Conservation (phyloP, 2,888 invertebrate genomes). For the Nymphalis urticae region DNA sequence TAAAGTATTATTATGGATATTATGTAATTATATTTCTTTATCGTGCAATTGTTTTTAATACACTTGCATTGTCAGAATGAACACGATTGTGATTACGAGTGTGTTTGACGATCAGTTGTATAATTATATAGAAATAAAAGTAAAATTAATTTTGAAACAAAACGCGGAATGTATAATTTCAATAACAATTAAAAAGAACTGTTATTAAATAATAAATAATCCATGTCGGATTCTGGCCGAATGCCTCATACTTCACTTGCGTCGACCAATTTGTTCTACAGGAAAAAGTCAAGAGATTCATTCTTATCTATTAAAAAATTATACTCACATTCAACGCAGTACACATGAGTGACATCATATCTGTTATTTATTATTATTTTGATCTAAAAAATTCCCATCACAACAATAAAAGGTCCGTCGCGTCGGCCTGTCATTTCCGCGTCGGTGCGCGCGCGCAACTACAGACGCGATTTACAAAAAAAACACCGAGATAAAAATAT, state of each 20-base stretch:
- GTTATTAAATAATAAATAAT: no score
- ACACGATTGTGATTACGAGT: no score
- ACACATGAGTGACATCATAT: constrained; percentile 38
- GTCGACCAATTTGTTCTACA: constrained; percentile 1
- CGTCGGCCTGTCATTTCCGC: constrained; percentile 48
- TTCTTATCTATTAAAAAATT: constrained; percentile 29
- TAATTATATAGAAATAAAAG: no score
- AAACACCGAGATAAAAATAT: constrained; percentile 38
- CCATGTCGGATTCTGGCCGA: neutral
- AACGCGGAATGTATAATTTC: no score
- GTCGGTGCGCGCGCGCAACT: constrained; percentile 50
- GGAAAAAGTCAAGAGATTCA: neutral
- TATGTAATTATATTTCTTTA: no score
- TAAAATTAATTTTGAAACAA: no score
- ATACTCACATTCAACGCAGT: constrained; percentile 30
- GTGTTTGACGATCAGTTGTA: no score
- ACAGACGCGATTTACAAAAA: constrained; percentile 32
- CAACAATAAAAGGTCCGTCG: constrained; percentile 45
- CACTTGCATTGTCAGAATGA: no score
- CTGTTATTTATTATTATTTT: constrained; percentile 44
- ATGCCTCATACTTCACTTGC: neutral
- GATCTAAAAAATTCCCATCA: constrained; percentile 44
- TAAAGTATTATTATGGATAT: no score
- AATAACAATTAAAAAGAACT: no score
- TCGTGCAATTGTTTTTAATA: no score